These are phyloP conservation scores for Melitaea cinxia DNA, from an alignment of 1,140 invertebrate species.

Conservation along the genomic window DNA sequence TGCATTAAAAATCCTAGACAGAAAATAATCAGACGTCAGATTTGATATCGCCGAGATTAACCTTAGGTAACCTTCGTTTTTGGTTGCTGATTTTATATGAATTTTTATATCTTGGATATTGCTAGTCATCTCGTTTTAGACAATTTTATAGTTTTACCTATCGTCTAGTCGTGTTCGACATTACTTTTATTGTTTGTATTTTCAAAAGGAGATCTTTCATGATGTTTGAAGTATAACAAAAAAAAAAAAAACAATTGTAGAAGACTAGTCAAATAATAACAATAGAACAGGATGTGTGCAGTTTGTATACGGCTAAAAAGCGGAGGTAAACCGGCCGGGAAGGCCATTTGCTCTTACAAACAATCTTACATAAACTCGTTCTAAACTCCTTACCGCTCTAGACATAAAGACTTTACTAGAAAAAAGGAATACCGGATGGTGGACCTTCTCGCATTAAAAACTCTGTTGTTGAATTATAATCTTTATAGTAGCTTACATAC, in stretches of 20 bases:
- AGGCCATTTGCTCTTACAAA: conserved; percentile 31
- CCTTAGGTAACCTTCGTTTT: neutral
- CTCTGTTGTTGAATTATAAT: conserved; percentile 4
- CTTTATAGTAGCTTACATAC: conserved; percentile 23
- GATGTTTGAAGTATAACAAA: neutral
- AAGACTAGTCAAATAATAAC: conserved; percentile 37
- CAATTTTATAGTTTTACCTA: neutral
- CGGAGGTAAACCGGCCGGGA: conserved; percentile 39
- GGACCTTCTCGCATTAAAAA: conserved; percentile 2
- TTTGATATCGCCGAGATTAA: neutral
- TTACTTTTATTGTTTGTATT: neutral
- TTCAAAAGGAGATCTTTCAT: neutral
- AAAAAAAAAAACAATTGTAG: conserved; percentile 31
- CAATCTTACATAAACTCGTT: neutral
- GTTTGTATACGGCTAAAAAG: conserved; percentile 38
- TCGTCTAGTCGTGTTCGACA: neutral
- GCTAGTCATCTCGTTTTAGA: neutral
- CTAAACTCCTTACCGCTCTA: neutral
- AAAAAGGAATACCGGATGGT: conserved; percentile 13
- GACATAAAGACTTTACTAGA: neutral
- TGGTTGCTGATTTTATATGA: neutral
- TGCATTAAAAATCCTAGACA: conserved; percentile 8
- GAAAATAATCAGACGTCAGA: neutral
- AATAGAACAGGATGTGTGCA: conserved; percentile 43
- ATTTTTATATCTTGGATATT: neutral